Evolutionary conservation across 2,888 invertebrate genomes (phyloP), one percentile per base, ranked within the genome.

Genomic region (Sturmia bella): DNA sequence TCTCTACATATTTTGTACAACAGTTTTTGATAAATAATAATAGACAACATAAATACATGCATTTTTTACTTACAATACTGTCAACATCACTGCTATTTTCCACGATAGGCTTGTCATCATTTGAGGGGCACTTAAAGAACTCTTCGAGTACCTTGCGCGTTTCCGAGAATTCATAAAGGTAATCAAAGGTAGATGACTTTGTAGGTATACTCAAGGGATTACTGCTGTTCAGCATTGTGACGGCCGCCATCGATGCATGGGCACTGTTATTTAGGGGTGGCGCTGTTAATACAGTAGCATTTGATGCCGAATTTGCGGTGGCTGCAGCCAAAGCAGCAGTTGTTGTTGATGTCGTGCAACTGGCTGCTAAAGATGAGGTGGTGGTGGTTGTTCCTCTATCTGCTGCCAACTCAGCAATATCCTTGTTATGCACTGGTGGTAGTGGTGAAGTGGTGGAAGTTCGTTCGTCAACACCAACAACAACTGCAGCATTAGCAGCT

Each of bases 71-170:
- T 87, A 91, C 91, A 87, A 91, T 88, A 85, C 91, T 91, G 85
- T 91, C 91, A 82, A 89, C 90, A 85, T 91, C 91, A 84, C 91
- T 91, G 85, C 89, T 89, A 84, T 91, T 91, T 85, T 91, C 91
- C 85, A 90, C 87, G 45, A 87, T 88, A 81, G 92, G 90, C 84
- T 93, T 93, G 84, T 94, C 94, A 84, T 93, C 92, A 24, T 92
- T 85, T 73, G 94, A 93, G 61, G 95, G 95, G 89, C 96, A 95
- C 90, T 96, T 95, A 92, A 97, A 97, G 92, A 97, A 97, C 91
- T 97, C 97, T 89, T 97, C 97, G 54, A 97, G 92, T 63, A 97
- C 97, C 92, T 97, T 97, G 85, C 97, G 93, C 37, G 97, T 97
- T 91, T 97, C 97, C 0, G 97, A 97, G 91, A 97, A 97, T 91